Conservation (phyloP, 2,888 invertebrate genomes). For the Troilus luridus region DNA sequence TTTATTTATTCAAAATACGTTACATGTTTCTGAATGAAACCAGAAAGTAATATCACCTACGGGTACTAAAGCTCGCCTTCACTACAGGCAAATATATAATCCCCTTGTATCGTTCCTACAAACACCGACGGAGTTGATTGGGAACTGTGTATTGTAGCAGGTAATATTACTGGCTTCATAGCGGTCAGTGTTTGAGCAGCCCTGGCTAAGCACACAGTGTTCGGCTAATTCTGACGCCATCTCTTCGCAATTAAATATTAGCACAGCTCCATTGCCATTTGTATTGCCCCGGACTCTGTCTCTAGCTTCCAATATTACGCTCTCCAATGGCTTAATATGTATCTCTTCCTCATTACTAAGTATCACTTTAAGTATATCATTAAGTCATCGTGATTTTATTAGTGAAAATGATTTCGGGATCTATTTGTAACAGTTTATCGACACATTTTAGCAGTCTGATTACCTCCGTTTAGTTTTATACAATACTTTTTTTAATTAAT, state of each 20-base stretch:
- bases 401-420: too few relatives aligned
- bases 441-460: too few relatives aligned
- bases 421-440: too few relatives aligned
- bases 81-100: not conserved
- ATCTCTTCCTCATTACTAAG: too few relatives aligned
- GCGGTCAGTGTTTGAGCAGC: slow-evolving; percentile 13
- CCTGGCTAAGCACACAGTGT: not conserved
- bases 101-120: not conserved
- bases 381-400: too few relatives aligned
- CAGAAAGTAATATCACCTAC: not conserved
- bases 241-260: slow-evolving; percentile 11
- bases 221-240: not conserved
- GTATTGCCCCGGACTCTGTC: too few relatives aligned
- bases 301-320: not conserved
- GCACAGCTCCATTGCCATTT: not conserved
- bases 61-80: not conserved
- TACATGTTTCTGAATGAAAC: not conserved
- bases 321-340: not conserved
- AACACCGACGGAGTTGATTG: not conserved
- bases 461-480: too few relatives aligned
- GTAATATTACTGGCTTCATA: not conserved
- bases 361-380: too few relatives aligned
- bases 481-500: too few relatives aligned
- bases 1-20: too few relatives aligned
- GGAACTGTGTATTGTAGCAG: not conserved